Percentiles rank a stretch among this genome's conserved stretches.
Conservation (phyloP, 2,113 vertebrate genomes). For the Cochlearius cochlearius region DNA sequence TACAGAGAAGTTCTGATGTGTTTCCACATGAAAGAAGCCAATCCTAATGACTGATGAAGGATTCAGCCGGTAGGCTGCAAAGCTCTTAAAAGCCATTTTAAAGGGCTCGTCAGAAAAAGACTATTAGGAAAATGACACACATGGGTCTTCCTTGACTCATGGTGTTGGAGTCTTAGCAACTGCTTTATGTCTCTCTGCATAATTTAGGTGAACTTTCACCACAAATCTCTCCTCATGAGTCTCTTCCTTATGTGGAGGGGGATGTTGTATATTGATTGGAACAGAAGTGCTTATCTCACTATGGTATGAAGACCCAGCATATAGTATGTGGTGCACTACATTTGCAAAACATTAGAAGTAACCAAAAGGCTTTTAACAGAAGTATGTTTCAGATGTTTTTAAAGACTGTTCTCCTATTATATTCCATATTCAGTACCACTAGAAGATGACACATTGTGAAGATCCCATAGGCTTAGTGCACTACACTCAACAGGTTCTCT, state of each 20-base stretch:
- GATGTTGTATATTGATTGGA: background rate
- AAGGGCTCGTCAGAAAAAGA: background rate
- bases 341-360: background rate
- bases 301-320: background rate
- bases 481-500: background rate
- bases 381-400: background rate
- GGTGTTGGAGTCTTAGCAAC: background rate
- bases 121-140: background rate
- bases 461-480: background rate
- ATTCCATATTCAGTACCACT: background rate
- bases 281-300: background rate
- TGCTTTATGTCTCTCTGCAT: background rate
- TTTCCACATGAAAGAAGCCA: conserved; percentile 10
- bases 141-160: background rate
- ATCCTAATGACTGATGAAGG: conserved; percentile 4
- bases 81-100: background rate
- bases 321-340: rapidly evolving
- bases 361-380: background rate
- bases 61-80: background rate
- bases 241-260: background rate
- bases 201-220: background rate
- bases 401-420: background rate
- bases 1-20: background rate
- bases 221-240: background rate
- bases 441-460: background rate